Evolutionary conservation across 1,140 invertebrate species (phyloP).

Genomic region (Temnothorax nylanderi): DNA sequence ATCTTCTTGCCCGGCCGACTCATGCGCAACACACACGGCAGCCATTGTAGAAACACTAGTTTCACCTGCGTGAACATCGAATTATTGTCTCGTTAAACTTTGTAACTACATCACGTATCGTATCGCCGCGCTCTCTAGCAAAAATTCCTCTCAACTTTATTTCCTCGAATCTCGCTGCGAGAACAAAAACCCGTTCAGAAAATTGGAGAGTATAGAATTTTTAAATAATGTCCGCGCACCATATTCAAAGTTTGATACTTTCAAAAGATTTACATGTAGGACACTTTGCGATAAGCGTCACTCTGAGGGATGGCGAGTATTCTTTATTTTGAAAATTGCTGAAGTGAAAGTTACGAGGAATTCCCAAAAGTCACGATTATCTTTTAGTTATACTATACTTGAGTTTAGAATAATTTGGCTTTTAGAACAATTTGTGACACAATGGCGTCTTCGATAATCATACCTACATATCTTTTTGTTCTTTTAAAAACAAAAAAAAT

Average conservation of each 20-base stretch:
- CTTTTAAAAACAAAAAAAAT: neutral
- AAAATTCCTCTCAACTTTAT: neutral
- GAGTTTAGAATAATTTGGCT: neutral
- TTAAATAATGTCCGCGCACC: neutral
- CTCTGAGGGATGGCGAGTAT: neutral
- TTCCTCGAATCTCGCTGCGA: neutral
- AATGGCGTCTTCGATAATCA: neutral
- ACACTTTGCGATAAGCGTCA: neutral
- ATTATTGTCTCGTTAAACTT: constrained; percentile 28
- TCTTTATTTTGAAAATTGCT: neutral
- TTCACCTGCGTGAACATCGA: constrained; percentile 90
- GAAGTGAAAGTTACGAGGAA: neutral
- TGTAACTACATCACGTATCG: neutral
- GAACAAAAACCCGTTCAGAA: neutral
- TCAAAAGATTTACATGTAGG: neutral
- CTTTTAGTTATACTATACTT: neutral
- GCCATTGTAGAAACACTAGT: constrained; percentile 97
- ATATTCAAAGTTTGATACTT: constrained; percentile 22
- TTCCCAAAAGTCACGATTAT: neutral
- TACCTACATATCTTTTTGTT: neutral
- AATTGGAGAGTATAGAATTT: constrained; percentile 8
- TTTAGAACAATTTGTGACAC: neutral
- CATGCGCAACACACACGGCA: constrained; percentile 98
- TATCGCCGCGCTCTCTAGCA: neutral
- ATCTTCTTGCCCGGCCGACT: constrained; percentile 97